A percentile compares a stretch with the other conserved stretches of the same genome.
Conservation (phyloP, 2,797 vertebrate species). For the Dicrostonyx torquatus region DNA sequence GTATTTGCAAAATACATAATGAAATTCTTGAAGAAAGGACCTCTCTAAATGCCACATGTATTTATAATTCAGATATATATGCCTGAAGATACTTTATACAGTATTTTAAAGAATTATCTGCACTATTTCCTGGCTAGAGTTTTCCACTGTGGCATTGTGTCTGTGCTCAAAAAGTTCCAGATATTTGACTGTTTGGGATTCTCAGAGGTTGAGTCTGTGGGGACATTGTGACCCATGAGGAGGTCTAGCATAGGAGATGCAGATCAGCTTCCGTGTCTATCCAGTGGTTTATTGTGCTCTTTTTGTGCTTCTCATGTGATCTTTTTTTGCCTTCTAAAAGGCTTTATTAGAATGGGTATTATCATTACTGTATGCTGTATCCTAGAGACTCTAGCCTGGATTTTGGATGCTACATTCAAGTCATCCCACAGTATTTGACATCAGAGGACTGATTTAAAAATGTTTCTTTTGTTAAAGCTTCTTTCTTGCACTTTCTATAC, state of each 20-base stretch:
- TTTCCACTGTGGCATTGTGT: not conserved
- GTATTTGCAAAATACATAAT: not conserved
- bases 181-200: not conserved
- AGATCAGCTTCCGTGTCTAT: not conserved
- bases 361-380: not conserved
- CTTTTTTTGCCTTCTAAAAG: slow-evolving; percentile 4
- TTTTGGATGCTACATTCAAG: slow-evolving; percentile 26
- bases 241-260: not conserved
- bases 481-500: not conserved
- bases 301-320: not conserved
- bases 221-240: not conserved
- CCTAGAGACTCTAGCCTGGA: not conserved
- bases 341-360: slow-evolving; percentile 37
- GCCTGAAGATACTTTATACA: not conserved
- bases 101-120: not conserved
- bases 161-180: not conserved
- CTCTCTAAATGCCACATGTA: not conserved
- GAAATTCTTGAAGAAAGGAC: not conserved
- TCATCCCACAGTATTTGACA: not conserved
- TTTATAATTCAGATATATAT: not conserved
- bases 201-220: not conserved
- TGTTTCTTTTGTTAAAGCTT: slow-evolving; percentile 43
- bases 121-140: not conserved
- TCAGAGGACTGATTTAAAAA: not conserved
- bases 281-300: not conserved